phyloP scores from a whole-genome alignment of 2,797 vertebrate genomes.

The Centropyge bicolor region DNA sequence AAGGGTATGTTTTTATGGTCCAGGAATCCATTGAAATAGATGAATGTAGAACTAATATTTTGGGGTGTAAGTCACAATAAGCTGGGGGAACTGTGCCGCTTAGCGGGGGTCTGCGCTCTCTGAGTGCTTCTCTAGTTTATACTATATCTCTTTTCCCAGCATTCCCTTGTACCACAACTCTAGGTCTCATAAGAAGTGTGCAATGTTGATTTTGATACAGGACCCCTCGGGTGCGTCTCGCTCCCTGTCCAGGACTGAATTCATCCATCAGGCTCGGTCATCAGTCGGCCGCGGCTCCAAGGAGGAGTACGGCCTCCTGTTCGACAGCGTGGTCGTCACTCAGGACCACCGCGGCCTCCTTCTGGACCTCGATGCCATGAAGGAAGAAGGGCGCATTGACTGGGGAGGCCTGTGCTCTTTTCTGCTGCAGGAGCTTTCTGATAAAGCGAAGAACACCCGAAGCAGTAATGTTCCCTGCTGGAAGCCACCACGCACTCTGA shows the following conservation, averaged over 20 bases:
- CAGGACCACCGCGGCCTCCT: slow-evolving; percentile 65
- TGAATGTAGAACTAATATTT: no score
- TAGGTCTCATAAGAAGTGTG: slow-evolving; percentile 13
- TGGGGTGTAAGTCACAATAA: no score
- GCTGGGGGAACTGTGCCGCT: no score
- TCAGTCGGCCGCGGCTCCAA: slow-evolving; percentile 78
- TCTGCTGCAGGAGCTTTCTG: slow-evolving; percentile 85
- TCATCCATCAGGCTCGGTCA: slow-evolving; percentile 78
- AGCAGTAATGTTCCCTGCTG: slow-evolving; percentile 80
- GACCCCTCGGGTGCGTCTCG: slow-evolving; percentile 54
- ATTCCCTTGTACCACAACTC: background rate
- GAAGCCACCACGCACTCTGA: slow-evolving; percentile 82
- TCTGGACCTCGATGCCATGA: slow-evolving; percentile 83
- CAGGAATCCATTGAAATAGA: no score
- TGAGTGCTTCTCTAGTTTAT: no score
- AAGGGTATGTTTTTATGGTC: no score
- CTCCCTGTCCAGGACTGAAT: slow-evolving; percentile 83
- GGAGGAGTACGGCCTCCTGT: slow-evolving; percentile 88
- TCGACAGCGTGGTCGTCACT: slow-evolving; percentile 84
- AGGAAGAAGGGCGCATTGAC: slow-evolving; percentile 81
- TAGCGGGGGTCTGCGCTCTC: no score
- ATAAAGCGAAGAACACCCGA: slow-evolving; percentile 84
- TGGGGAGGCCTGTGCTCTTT: slow-evolving; percentile 89
- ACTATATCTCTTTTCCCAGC: background rate
- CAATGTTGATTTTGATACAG: slow-evolving; percentile 52